phyloP scores from a whole-genome alignment of 2,113 vertebrate species.

The Mirounga angustirostris region DNA sequence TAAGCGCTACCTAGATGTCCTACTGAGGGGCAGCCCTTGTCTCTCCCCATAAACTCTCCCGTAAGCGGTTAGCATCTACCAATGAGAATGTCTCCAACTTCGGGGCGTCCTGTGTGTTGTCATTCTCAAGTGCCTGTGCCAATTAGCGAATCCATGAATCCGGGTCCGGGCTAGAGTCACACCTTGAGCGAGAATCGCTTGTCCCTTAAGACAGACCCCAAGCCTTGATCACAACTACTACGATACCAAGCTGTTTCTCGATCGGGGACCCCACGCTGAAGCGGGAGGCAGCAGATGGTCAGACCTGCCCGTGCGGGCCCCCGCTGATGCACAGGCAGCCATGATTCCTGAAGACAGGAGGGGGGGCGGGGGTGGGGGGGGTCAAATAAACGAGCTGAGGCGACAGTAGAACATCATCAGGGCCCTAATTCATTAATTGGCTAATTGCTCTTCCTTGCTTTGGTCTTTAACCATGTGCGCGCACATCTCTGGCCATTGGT shows the following conservation, averaged over 20 bases:
- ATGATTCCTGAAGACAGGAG: not conserved
- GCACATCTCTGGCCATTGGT: conserved; percentile 67
- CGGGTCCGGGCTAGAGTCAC: conserved; percentile 56
- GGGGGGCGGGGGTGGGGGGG: not conserved
- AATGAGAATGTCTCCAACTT: conserved; percentile 45
- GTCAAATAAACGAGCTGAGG: not conserved
- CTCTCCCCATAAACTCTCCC: not conserved
- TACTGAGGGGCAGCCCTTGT: not conserved
- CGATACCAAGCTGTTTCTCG: not conserved
- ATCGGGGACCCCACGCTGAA: not conserved
- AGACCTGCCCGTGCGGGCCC: not conserved
- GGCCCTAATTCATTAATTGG: conserved; percentile 81
- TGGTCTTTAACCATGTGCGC: conserved; percentile 67
- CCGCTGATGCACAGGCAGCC: not conserved
- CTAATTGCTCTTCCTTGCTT: conserved; percentile 84
- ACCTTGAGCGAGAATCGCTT: not conserved
- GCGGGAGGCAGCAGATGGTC: not conserved
- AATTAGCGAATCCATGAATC: conserved; percentile 80
- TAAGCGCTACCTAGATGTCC: not conserved
- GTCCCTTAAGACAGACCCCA: conserved; percentile 23
- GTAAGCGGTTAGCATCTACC: conserved; percentile 40
- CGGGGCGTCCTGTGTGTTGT: conserved; percentile 55
- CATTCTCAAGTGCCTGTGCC: conserved; percentile 69
- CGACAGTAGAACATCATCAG: not conserved
- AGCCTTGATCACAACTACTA: not conserved